Base-by-base conservation (phyloP, 2,797 vertebrate species). In the Sebastolobus alascanus region DNA sequence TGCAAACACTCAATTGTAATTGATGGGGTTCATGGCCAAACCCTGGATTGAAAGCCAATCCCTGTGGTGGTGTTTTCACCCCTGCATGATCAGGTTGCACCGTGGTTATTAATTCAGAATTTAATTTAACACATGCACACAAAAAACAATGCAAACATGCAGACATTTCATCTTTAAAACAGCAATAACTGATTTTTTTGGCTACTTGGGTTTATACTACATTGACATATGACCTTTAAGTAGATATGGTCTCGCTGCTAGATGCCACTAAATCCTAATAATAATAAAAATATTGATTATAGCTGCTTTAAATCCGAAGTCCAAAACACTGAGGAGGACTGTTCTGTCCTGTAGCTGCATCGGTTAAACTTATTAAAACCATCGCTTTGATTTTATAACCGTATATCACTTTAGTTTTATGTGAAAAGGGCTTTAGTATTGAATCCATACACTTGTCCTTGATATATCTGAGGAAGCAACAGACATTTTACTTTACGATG, bases 1-100 rank as follows among this genome's bases (percentile, higher is more conserved):
- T 82, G 84, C 73, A 70, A 60, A 61, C 38, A 58, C 27, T 73
- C 5, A 35, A 40, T 67, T 8, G 18, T 37, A 55, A 33, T 52
- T 1, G 27, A 52, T n/a, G 6, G 20, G 29, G 29, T 46, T 25
- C 25, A 46, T 46, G 25, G 38, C 4, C 20, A 61, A 22, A 18
- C 9, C 33, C 20, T 20, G 33, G 31, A 61, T 37, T 37, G 18
- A 61, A 61, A 13, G 3, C 9, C 59, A 16, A 14, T 25, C 12
- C n/a, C 6, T 40, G 14, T 31, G 64, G 16, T 43, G 4, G 29
- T 25, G 25, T 25, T 31, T n/a, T 61, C 38, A 66, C 1, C 63
- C 38, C 14, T 29, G 25, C 14, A 12, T 55, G 29, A 27, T 50
- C 55, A 10, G 27, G 22, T 63, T 38, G 60, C 37, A 40, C 37